Evolutionary conservation across 2,888 invertebrate species (phyloP), one percentile per base, ranked within the genome.

Genomic region (Pediacus dermestoides): DNA sequence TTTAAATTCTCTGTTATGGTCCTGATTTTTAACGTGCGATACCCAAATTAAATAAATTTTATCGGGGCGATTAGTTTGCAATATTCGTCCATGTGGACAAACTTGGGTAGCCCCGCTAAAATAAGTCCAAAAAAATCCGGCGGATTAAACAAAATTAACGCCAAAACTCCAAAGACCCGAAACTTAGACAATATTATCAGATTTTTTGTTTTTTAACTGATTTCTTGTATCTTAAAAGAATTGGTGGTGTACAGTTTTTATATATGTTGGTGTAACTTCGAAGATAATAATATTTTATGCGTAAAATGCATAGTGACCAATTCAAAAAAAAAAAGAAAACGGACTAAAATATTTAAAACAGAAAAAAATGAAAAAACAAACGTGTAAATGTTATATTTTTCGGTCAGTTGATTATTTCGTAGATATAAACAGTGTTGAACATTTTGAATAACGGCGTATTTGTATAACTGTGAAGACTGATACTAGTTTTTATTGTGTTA

Each of bases 401-500:
- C 61, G 65, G 65, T 66, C 65, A 63, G 64, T 64, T 65, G 59
- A 61, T 64, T 63, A 58, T 63, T 63, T 62, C 61, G 61, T 66
- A 65, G 63, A 59, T 61, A 58, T 61, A 57, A 60, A 63, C 58
- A 63, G 64, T 63, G 64, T 63, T 63, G 61, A 57, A 63, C 58
- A 57, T 64, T 61, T 52, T 42, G 53, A 58, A 53, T 55, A 56
- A 58, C 53, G 46, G 54, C 59, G 63, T 67, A 65, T 63, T 66
- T 67, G 65, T 68, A 67, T 66, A 64, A 67, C 62, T 65, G 64
- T 65, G 62, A 67, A 68, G 67, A 67, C 67, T 67, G 67, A 67
- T 56, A 61, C 59, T 66, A 66, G 64, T 64, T 67, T 66, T 64
- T 67, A 66, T 67, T 66, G 66, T 67, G 67, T 68, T 64, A 60